These are phyloP conservation scores for Lutjanus campechanus DNA, from an alignment of 2,797 vertebrate species.

Conservation along the genomic window DNA sequence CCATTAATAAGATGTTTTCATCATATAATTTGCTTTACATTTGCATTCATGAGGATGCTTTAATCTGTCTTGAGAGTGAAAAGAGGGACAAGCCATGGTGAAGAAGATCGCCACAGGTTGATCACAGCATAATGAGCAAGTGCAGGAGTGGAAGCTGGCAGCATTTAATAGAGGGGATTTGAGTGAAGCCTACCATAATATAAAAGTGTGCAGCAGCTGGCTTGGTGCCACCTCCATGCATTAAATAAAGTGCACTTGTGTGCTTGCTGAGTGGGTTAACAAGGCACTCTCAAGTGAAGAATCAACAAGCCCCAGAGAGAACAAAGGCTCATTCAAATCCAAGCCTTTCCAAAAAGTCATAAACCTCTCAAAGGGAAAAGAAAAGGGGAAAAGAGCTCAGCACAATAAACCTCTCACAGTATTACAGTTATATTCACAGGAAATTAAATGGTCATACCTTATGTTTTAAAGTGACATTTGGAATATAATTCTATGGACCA, in stretches of 20 bases:
- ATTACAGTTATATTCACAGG: conserved; percentile 32
- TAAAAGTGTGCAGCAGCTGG: conserved; percentile 69
- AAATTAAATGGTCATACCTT: conserved; percentile 34
- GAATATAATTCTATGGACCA: not conserved
- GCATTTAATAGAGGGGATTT: conserved; percentile 60
- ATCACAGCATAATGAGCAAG: conserved; percentile 61
- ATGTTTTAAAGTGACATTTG: conserved; percentile 43
- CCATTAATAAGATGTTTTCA: conserved; percentile 33
- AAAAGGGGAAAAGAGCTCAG: conserved; percentile 1
- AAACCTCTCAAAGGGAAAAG: conserved; percentile 49
- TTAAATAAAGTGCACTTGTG: conserved; percentile 83
- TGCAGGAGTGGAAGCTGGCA: conserved; percentile 41
- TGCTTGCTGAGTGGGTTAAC: conserved; percentile 75
- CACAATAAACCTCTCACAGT: conserved; percentile 26
- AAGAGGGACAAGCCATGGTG: not conserved
- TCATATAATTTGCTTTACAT: conserved; percentile 49
- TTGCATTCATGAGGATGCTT: conserved; percentile 49
- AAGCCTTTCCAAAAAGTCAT: conserved; percentile 55
- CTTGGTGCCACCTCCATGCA: conserved; percentile 72
- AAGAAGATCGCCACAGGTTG: conserved; percentile 49
- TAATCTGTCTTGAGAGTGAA: conserved; percentile 17
- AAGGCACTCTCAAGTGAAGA: conserved; percentile 66
- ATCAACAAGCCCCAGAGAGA: conserved; percentile 58
- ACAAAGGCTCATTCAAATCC: conserved; percentile 67
- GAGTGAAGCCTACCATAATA: conserved; percentile 71